Evolutionary conservation across 2,888 invertebrate genomes (phyloP).

Genomic region (Zeuzera pyrina): DNA sequence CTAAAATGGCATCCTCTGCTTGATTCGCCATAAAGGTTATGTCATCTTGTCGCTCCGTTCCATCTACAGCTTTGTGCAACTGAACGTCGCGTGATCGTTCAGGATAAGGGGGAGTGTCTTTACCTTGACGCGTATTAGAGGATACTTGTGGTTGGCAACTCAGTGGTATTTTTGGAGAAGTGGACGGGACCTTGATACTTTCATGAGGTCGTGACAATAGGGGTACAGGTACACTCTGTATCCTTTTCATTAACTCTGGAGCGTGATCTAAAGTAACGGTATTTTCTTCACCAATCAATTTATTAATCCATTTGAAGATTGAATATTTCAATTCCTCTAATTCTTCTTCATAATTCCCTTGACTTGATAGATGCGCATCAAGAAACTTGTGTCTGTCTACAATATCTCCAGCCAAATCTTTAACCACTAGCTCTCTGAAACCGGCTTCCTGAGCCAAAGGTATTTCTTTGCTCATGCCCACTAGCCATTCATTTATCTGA

Average conservation of each 20-base stretch:
- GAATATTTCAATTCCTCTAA: conserved; percentile 46
- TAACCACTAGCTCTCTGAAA: conserved; percentile 16
- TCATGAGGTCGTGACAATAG: too few species aligned
- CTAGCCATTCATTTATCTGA: neutral
- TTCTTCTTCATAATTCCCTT: conserved; percentile 27
- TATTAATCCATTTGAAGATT: conserved; percentile 52
- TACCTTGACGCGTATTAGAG: too few species aligned
- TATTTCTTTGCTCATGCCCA: neutral
- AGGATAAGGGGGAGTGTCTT: too few species aligned
- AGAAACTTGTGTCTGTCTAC: conserved; percentile 44
- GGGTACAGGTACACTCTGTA: too few species aligned
- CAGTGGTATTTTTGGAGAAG: too few species aligned
- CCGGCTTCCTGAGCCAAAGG: neutral
- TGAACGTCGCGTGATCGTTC: too few species aligned
- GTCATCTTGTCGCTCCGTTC: too few species aligned
- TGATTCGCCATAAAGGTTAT: too few species aligned
- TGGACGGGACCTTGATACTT: too few species aligned
- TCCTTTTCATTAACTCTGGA: conserved; percentile 31
- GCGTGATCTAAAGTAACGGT: conserved; percentile 30
- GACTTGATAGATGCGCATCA: conserved; percentile 26
- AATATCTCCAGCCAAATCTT: conserved; percentile 44
- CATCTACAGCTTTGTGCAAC: too few species aligned
- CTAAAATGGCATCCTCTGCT: too few species aligned
- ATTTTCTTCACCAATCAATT: conserved; percentile 32
- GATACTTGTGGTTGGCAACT: too few species aligned